Evolutionary conservation across 2,113 vertebrate species (phyloP), one percentile per base, ranked within the genome.

Genomic region (Poecilia latipinna): DNA sequence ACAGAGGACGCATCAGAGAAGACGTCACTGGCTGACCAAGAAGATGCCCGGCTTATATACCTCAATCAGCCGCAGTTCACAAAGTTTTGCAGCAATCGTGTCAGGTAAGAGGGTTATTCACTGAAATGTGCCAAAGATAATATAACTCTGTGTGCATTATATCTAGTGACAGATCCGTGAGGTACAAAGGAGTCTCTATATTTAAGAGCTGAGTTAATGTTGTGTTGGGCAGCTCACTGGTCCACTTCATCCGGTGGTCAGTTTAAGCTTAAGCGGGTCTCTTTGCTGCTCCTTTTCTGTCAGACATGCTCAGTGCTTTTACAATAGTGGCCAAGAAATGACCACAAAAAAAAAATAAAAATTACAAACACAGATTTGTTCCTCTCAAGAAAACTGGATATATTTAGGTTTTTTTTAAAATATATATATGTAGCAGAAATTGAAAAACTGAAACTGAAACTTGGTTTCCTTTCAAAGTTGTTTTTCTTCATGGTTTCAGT

Each of bases 11-110:
- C 94, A 5, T 96, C 97, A 33, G 97, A 97, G 83, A 99, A 97
- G 93, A 98, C 98, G 3, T 97, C 97, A 0, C 86, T 99, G 77
- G 98, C 97, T 88, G 97, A 99, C 90, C 97, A 97, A 92, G 97
- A 98, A 73, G 97, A 99, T 91, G 88, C 96, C 42, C 94, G 98
- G 88, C 93, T 95, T 75, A 97, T 99, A 91, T 95, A 97, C 91
- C 97, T 99, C 92, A 98, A 97, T 90, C 97, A 97, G 81, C 97
- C 95, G 3, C 98, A 99, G 91, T 94, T 97, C 80, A 96, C 95
- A 19, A 99, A 97, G 89, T 99, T 98, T 93, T 99, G 98, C 95
- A 96, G 89, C 93, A 99, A 99, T 82, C 95, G 96, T 64, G 97
- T 99, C 94, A 99, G 97, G 98, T 99, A 95, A 91, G 82, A 8